These are phyloP conservation scores for Luperina testacea DNA, from an alignment of 2,888 invertebrate genomes.

Conservation along the genomic window DNA sequence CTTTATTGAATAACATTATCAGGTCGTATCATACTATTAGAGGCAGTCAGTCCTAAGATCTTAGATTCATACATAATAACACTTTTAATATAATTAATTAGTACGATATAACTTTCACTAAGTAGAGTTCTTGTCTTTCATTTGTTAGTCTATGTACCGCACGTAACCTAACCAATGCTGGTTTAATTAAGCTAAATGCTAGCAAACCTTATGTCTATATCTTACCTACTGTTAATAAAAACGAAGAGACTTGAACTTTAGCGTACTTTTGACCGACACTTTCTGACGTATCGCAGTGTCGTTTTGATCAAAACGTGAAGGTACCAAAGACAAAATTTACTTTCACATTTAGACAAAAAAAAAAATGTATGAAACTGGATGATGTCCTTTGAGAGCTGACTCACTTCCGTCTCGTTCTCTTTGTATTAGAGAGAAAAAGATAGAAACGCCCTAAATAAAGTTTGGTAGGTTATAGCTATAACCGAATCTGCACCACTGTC, in stretches of 20 bases:
- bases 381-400: neutral
- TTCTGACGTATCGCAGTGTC: no score
- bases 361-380: neutral
- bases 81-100: slow-evolving; percentile 50
- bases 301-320: neutral
- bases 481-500: neutral
- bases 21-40: slow-evolving; percentile 1
- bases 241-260: neutral
- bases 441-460: neutral
- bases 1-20: slow-evolving; percentile 9
- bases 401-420: neutral
- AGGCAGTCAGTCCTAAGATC: slow-evolving; percentile 13
- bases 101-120: slow-evolving; percentile 53
- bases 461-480: neutral
- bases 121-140: slow-evolving; percentile 51
- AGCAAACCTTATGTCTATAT: slow-evolving; percentile 41
- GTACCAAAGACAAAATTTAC: no score
- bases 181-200: slow-evolving; percentile 46
- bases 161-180: slow-evolving; percentile 10
- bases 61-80: slow-evolving; percentile 29
- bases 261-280: neutral
- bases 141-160: slow-evolving; percentile 42
- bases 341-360: neutral
- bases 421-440: neutral
- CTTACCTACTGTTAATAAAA: slow-evolving; percentile 26